Base-by-base conservation (phyloP, 1,140 invertebrate genomes). In the Papilio polyxenes region DNA sequence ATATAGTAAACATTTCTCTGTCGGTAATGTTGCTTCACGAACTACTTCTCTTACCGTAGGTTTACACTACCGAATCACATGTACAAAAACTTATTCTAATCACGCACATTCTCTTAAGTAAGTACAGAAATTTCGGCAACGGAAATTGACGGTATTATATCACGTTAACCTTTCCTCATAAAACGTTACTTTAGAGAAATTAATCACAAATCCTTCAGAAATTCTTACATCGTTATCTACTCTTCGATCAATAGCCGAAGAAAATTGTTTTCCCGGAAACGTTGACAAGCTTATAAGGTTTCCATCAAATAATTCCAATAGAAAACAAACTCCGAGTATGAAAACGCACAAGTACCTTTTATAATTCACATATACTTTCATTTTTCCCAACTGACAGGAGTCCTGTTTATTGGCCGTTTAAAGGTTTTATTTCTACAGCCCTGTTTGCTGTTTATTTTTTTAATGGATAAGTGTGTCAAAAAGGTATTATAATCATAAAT, bases 251-350 rank as follows among this genome's bases (percentile, higher is more conserved):
- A 56, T 17, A 56, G 53, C 53, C 53, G 17, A 56, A 5, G 53
- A 65, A 65, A 65, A 65, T 62, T 23, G 62, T 11, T 65, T 65
- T 65, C 62, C 62, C 0, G 23, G 62, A 23, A 10, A 31, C 62
- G n/a, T 62, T 62, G n/a, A 23, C 62, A 65, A 65, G 62, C 62
- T 65, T 23, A 65, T 65, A 65, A 31, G 62, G 20, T 9, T 65
- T 11, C 20, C 20, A 20, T 62, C 7, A 20, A 56, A 56, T 13
- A 56, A 23, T 65, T 65, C 31, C 20, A 23, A 65, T 3, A 23
- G 31, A 31, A 20, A 62, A 62, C n/a, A 59, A 51, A 51, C 51
- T 17, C 17, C 53, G 3, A 17, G 15, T 56, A 17, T 56, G 17
- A 6, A 13, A 40, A 40, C 2, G 2, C 40, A 40, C 40, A 40